Evolutionary conservation across 2,888 invertebrate species (phyloP).

Genomic region (Marronus borbonicus): DNA sequence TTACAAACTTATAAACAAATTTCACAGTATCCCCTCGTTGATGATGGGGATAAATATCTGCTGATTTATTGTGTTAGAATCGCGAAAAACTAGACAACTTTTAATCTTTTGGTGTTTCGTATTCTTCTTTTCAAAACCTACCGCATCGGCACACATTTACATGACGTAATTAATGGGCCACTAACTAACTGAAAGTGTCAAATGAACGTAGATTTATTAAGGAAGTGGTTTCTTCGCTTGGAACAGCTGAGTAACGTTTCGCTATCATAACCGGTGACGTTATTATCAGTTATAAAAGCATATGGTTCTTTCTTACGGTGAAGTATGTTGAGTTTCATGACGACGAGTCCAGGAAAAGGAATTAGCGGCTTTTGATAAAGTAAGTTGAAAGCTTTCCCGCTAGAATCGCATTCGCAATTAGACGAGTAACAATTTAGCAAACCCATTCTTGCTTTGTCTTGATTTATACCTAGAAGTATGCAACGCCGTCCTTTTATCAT

Average conservation of each 20-base stretch:
- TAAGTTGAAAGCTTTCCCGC: not conserved
- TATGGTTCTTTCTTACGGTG: conserved; percentile 3
- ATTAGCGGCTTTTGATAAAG: not conserved
- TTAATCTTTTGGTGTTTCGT: conserved; percentile 31
- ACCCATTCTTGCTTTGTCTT: too few species aligned
- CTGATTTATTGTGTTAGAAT: conserved; percentile 28
- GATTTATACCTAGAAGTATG: too few species aligned
- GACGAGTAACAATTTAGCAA: too few species aligned
- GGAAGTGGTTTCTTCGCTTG: conserved; percentile 27
- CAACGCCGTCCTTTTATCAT: too few species aligned
- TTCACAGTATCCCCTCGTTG: conserved; percentile 6
- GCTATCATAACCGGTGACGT: not conserved
- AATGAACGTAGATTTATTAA: conserved; percentile 37
- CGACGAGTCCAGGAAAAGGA: not conserved
- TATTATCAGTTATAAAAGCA: conserved; percentile 9
- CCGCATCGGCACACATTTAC: conserved; percentile 31
- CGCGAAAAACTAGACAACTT: conserved; percentile 14
- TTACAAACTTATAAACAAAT: conserved; percentile 49
- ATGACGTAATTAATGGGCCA: conserved; percentile 41
- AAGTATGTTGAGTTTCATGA: conserved; percentile 1
- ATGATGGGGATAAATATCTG: conserved; percentile 11
- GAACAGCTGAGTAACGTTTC: conserved; percentile 26
- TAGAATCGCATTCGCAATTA: too few species aligned
- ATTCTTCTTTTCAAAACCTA: conserved; percentile 22
- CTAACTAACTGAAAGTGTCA: conserved; percentile 35